phyloP scores from a whole-genome alignment of 1,140 invertebrate genomes.

The Mylabris phalerata region DNA sequence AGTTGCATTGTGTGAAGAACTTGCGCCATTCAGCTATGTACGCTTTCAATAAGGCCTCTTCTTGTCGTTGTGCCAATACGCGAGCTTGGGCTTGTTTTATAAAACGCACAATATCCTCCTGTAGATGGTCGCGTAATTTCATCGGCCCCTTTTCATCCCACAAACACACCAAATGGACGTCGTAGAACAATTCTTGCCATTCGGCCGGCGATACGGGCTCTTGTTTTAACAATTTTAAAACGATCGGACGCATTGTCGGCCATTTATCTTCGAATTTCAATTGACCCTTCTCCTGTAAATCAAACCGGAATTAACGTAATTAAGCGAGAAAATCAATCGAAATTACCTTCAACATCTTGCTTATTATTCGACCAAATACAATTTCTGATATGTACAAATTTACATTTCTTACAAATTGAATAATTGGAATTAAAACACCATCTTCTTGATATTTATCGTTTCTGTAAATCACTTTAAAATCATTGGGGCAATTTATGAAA shows the following conservation, averaged over 20 bases:
- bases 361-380: no score
- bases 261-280: constrained; percentile 90
- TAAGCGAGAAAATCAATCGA: no score
- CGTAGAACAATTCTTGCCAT: constrained; percentile 97
- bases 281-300: constrained; percentile 53
- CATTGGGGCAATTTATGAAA: no score
- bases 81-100: constrained; percentile 88
- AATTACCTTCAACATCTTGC: no score
- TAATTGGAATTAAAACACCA: no score
- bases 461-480: no score
- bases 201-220: constrained; percentile 87
- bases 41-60: constrained; percentile 89
- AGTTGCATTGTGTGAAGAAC: constrained; percentile 96
- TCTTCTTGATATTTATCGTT: no score
- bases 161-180: constrained; percentile 87
- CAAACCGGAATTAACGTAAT: no score
- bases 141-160: constrained; percentile 93
- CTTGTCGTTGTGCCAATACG: constrained; percentile 84
- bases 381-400: no score
- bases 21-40: constrained; percentile 97
- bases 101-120: constrained; percentile 91
- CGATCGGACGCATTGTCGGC: constrained; percentile 88
- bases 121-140: constrained; percentile 80
- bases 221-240: constrained; percentile 86
- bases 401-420: no score